Evolutionary conservation across 2,113 vertebrate species (phyloP), one percentile per base, ranked within the genome.

Genomic region (Melozone crissalis): DNA sequence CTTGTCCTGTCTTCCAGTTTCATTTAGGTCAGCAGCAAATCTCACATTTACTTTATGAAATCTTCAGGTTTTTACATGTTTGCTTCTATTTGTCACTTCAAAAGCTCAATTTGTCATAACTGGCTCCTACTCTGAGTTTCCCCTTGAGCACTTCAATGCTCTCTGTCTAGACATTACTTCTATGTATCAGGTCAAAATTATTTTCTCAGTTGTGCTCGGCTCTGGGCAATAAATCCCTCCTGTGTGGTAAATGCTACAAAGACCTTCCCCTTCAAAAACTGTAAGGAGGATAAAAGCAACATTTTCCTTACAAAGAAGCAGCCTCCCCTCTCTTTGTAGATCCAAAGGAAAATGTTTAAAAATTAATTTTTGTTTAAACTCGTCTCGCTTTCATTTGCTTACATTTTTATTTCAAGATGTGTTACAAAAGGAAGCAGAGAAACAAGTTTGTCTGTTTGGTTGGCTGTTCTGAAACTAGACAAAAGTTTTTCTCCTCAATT

Each of bases 51-150:
- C 35, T 83, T 84, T 74, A 78, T 71, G 62, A 62, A 49, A 58
- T 93, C 73, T 88, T 71, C 57, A 80, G 68, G 65, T 84, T 93
- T 92, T 59, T 37, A 86, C 33, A 30, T 69, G 59, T 74, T 95
- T 94, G 57, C 61, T 93, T 82, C 79, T 84, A 65, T 88, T 92
- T 94, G 94, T 94, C 87, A 90, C 80, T 96, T 96, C 87, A 94
- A 95, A 96, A 94, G 79, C 92, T 86, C 76, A 52, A 51, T 97
- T 96, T 94, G 92, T 95, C 93, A 84, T 90, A 90, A 95, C 69
- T 87, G 58, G 88, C 75, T 97, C 52, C 52, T 89, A 63, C 47
- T 39, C 79, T 22, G 75, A 88, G 65, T 87, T 96, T 92, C 44
- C 93, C 95, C 95, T 95, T 59, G 59, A 94, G 94, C 90, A 93